Evolutionary conservation across 2,888 invertebrate species (phyloP), one percentile per base, ranked within the genome.

Genomic region (Drosophila borealis): DNA sequence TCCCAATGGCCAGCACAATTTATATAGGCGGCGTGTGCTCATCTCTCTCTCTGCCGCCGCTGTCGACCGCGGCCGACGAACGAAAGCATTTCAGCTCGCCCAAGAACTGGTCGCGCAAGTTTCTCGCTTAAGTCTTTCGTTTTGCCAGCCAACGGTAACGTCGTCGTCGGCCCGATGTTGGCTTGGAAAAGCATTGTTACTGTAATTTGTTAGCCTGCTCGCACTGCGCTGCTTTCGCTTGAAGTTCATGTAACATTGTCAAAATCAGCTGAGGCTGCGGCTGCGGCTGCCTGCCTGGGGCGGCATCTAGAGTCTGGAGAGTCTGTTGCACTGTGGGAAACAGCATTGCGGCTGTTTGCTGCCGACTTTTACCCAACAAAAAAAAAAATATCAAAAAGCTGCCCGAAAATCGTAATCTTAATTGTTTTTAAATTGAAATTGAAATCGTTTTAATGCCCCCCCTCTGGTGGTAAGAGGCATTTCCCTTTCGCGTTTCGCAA

Each of bases 1-100:
- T 92, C 91, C 91, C 91, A 91, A 91, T 88, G 89, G 90, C 87
- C 89, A 90, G 90, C 81, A 90, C 92, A 93, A 92, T 92, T 93
- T 93, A 93, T 92, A 92, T 92, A 92, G 66, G 90, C 90, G 90
- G 89, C 8, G 8, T 87, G 73, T 83, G 88, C 91, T 91, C 90
- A 90, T 87, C 88, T 78, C 83, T 78, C 73, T 78, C 73, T 78
- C 69, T 37, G 65, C 65, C 61, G 68, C 63, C 21, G 70, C 59
- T 41, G 68, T 21, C 17, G 17, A 76, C 62, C 57, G 61, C 41
- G 60, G 63, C 64, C 60, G 56, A 10, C 70, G 60, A 74, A 80
- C 75, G 80, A 80, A 80, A 80, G 80, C 80, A 83, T 75, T 72
- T 66, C 72, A 72, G 67, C 66, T 61, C 56, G 69, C 65, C 79